These are phyloP conservation scores for Brachionichthys hirsutus DNA, from an alignment of 2,113 vertebrate genomes.

Conservation along the genomic window DNA sequence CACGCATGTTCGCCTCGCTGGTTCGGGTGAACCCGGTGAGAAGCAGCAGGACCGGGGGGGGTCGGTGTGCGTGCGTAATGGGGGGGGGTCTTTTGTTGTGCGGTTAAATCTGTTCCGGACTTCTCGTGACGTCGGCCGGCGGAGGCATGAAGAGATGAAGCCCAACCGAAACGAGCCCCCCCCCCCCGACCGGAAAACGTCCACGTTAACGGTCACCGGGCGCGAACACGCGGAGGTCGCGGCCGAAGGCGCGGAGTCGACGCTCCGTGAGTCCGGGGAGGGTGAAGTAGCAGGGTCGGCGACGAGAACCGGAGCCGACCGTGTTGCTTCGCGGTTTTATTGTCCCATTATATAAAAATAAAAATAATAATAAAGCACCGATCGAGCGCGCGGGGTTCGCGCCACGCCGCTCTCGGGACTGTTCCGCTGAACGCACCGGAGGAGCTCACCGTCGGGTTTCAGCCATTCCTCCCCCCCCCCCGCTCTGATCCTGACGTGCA, in stretches of 20 bases:
- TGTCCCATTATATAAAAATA: conserved; percentile 66
- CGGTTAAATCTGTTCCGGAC: conserved; percentile 49
- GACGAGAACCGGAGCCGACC: conserved; percentile 69
- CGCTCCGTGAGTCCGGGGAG: conserved; percentile 46
- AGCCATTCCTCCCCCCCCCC: conserved; percentile 70
- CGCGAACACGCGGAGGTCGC: conserved; percentile 11
- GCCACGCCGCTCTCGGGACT: conserved; percentile 8
- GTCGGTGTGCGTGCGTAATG: no score
- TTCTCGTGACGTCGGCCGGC: conserved; percentile 62
- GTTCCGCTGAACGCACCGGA: conserved; percentile 9
- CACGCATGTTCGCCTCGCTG: conserved; percentile 58
- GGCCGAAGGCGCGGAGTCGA: conserved; percentile 8
- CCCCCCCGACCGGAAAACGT: background rate
- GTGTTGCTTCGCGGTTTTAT: conserved; percentile 66
- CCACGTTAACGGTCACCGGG: conserved; percentile 1
- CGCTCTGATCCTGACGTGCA: conserved; percentile 67
- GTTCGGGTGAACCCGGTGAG: conserved; percentile 49
- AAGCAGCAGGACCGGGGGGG: background rate
- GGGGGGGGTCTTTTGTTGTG: conserved; percentile 43
- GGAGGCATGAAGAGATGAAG: conserved; percentile 53
- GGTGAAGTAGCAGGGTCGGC: conserved; percentile 60
- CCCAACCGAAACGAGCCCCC: conserved; percentile 39
- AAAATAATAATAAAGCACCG: no score
- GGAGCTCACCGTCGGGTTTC: conserved; percentile 66
- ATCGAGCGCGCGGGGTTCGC: conserved; percentile 20